Base-by-base conservation (phyloP, 2,888 invertebrate genomes). In the Latrodectus hesperus region DNA sequence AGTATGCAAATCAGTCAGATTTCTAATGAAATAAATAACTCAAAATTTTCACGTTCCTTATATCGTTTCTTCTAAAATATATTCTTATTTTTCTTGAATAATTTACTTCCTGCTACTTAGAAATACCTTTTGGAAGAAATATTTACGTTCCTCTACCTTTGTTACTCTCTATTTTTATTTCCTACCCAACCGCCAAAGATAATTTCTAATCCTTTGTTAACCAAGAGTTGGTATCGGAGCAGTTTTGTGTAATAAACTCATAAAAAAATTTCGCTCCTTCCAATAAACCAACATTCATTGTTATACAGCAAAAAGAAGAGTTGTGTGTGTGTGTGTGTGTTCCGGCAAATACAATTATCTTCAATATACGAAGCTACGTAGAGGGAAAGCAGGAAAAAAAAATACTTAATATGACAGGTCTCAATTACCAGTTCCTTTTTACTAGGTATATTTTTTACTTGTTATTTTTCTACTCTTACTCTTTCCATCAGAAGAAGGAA, bases 391-490 rank as follows among this genome's bases (percentile, higher is more conserved):
- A 38, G 17, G 9, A 22, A 83, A 38, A 26, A 84, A 84, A 84
- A 73, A 84, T 77, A 77, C 73, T 84, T 84, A 82, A 84, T 84
- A 84, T 77, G 84, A 78, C 77, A 72, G 84, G 72, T 84, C 78
- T 84, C 84, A 84, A 84, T 84, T 84, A 84, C 84, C 77, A 76
- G 52, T 77, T 53, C 17, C 49, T 76, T 77, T 52, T 49, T 17
- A 17, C 22, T 16, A 55, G 55, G 11, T 55, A 55, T 68, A 52
- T 74, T 74, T 81, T 81, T 81, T 79, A 9, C 38, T 49, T 73
- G 72, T 81, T 81, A 71, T 9, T 26, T 51, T 52, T 17, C 65
- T 70, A 49, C 60, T 22, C 17, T 38, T 68, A 74, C 55, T 60
- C 70, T 82, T 77, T 68, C 75, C 70, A 75, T 81, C 81, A 73